Base-by-base conservation (phyloP, 2,888 invertebrate species). In the Ferrisia virgata region DNA sequence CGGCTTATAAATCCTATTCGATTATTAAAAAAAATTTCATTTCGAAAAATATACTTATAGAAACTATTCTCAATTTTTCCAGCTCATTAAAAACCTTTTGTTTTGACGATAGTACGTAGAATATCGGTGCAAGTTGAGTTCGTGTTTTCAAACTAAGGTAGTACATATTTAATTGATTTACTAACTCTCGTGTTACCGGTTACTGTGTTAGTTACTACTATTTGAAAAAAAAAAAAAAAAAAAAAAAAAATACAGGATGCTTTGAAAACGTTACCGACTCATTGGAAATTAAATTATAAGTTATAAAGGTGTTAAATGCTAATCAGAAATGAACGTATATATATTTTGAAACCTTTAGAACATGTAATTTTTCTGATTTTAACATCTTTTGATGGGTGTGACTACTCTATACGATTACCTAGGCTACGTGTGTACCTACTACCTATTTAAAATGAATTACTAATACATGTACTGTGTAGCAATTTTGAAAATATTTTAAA, bases 231-330 rank as follows among this genome's bases (percentile, higher is more conserved):
- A 36, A 36, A 36, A 36, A 36, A 36, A 36, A 36, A 36, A 36
- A 3, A 36, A 36, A 36, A 36, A 36, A 36, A 43, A 43, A 43
- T 9, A 64, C 64, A 28, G 0, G 13, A 25, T 64, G 25, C 22
- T 28, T 2, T 47, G 25, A 28, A 58, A 64, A 31, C 28, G 53
- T 64, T 64, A 64, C 64, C 28, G 64, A 64, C 64, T 64, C 13
- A 28, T 28, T 64, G 28, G 64, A 64, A 64, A 64, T 28, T 13
- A 64, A 64, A 64, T 64, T 64, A 64, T 64, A 64, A 64, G 64
- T 64, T 64, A 64, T 13, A 64, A 64, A 64, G 64, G 64, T 64
- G 64, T 64, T 64, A 64, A 64, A 64, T 64, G 64, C 64, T 64
- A 64, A 64, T 64, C 64, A 64, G 15, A 64, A 64, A 28, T n/a